These are phyloP conservation scores for Rhingia rostrata DNA, from an alignment of 2,888 invertebrate genomes.

Conservation along the genomic window DNA sequence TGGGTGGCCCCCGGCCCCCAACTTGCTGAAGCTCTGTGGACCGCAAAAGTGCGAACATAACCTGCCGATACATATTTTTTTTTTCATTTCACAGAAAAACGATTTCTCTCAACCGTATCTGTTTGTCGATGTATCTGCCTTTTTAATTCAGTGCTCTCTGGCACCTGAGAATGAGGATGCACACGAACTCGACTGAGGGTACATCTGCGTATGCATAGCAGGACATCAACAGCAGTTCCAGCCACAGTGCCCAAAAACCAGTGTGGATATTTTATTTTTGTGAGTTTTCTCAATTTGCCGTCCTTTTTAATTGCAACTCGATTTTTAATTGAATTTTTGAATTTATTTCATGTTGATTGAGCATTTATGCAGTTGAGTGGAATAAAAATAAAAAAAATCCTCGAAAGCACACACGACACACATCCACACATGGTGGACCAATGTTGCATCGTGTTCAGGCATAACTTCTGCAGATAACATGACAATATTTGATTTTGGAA, in stretches of 20 bases:
- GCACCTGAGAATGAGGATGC: conserved; percentile 35
- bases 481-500: conserved; percentile 74
- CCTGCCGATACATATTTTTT: background rate
- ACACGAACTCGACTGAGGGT: conserved; percentile 14
- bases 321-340: conserved; percentile 75
- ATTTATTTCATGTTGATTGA: conserved; percentile 75
- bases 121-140: conserved; percentile 32
- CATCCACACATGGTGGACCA: conserved; percentile 17
- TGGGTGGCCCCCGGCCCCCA: background rate
- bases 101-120: conserved; percentile 2
- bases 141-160: conserved; percentile 48
- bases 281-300: conserved; percentile 69
- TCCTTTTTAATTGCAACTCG: conserved; percentile 74
- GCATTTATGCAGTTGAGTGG: conserved; percentile 67
- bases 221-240: conserved; percentile 12
- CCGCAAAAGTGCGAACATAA: conserved; percentile 33
- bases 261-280: background rate
- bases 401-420: background rate
- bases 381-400: conserved; percentile 20
- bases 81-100: conserved; percentile 1
- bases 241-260: no score
- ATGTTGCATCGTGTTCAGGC: conserved; percentile 58
- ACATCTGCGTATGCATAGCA: background rate
- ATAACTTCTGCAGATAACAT: conserved; percentile 71
- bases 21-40: background rate